Evolutionary conservation across 2,888 invertebrate genomes (phyloP), one percentile per base, ranked within the genome.

Genomic region (Ctena decussata): DNA sequence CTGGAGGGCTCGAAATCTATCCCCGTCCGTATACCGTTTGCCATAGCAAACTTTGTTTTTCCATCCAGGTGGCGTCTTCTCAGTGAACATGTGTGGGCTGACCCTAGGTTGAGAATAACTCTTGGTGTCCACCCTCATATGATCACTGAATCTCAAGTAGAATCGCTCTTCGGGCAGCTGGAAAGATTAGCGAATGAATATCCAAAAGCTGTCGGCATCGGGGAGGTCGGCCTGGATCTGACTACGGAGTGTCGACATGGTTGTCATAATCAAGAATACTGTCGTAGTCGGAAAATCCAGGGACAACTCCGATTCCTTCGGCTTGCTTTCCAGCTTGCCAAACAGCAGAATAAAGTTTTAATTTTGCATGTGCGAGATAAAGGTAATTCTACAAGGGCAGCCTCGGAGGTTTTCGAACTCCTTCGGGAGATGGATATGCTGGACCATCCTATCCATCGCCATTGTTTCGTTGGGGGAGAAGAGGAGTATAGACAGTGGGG

Each of bases 331-430:
- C 39, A 39, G 6, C 39, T 70, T n/a, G 70, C 70, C 8, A 70
- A 37, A 21, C 21, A 70, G 35, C 35, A 27, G 21, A 39, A 39
- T n/a, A 70, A 37, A 24, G 39, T 39, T n/a, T 37, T 70, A 11
- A 21, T 70, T n/a, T 24, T 70, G 37, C 70, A 70, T 70, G 70
- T 70, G 3, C 37, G 70, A n/a, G 70, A 70, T 70, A 8, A 70
- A 21, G 39, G 30, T 70, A 18, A n/a, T n/a, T 18, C 39, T 35
- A 21, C 6, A 12, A 12, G 1, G 5, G 70, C 70, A n/a, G 70
- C 70, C 3, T 15, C 5, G 39, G 70, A 70, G 24, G 70, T 70
- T 70, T 24, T 37, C 5, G 11, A 21, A 18, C 37, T 70, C 39
- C 70, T 70, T 24, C 2, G n/a, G 21, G 70, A 70, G 11, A 27